Percentiles rank a stretch among this genome's conserved stretches.
Evolutionary conservation across 1,140 invertebrate genomes (phyloP).

Genomic region (Euura lappo): DNA sequence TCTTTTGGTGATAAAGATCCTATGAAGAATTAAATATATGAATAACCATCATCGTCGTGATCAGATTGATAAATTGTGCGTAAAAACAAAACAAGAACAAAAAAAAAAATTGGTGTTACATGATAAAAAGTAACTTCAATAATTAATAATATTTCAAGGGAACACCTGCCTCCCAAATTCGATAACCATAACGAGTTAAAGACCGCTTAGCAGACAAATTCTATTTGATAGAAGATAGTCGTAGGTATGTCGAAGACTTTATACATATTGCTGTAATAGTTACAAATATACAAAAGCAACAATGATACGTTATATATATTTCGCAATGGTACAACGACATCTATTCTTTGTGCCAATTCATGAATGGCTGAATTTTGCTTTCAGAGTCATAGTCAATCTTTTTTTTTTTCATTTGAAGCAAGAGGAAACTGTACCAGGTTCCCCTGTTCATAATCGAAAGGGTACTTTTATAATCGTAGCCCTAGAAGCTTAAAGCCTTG

Average conservation of each 20-base stretch:
- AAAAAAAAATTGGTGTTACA: neutral
- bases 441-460: too few species aligned
- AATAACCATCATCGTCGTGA: neutral
- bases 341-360: conserved; percentile 17
- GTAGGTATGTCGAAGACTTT: neutral
- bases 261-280: conserved; percentile 11
- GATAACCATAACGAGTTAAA: neutral
- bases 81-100: neutral
- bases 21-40: too few species aligned
- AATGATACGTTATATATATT: conserved; percentile 23
- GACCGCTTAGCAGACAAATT: neutral
- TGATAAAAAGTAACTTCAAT: too few species aligned
- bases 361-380: neutral
- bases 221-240: neutral
- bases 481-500: too few species aligned
- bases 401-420: neutral
- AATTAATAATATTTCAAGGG: too few species aligned
- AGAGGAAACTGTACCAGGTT: too few species aligned
- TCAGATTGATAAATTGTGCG: neutral
- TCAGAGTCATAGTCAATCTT: neutral
- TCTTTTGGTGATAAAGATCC: too few species aligned
- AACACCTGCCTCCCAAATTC: neutral
- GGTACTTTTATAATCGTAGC: too few species aligned
- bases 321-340: conserved; percentile 35
- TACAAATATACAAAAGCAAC: conserved; percentile 40